These are phyloP conservation scores for Psilopsiagon aurifrons DNA, from an alignment of 2,113 vertebrate species.

Conservation along the genomic window DNA sequence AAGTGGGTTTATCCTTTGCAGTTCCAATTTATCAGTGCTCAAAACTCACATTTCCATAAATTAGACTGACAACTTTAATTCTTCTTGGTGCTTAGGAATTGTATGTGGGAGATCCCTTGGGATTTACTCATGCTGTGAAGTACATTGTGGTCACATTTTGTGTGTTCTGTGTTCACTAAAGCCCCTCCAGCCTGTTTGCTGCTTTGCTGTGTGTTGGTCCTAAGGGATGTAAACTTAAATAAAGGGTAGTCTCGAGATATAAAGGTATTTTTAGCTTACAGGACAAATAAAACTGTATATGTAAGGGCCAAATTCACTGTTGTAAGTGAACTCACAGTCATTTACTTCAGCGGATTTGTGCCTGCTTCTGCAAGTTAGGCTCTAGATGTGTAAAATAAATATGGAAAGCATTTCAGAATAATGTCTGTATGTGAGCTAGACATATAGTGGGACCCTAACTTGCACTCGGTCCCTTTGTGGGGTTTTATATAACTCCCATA, in stretches of 20 bases:
- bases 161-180: conserved; percentile 67
- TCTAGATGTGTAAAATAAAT: background rate
- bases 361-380: background rate
- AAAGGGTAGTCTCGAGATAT: conserved; percentile 64
- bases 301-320: conserved; percentile 31
- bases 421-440: background rate
- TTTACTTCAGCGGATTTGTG: conserved; percentile 15
- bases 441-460: background rate
- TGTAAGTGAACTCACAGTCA: background rate
- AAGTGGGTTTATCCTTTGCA: conserved; percentile 44
- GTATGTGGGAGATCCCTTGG: conserved; percentile 29
- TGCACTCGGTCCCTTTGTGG: background rate
- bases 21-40: conserved; percentile 24
- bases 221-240: conserved; percentile 70
- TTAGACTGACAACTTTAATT: conserved; percentile 55
- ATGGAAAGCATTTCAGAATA: background rate
- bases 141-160: conserved; percentile 69
- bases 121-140: conserved; percentile 63
- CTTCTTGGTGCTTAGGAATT: conserved; percentile 48
- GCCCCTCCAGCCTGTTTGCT: conserved; percentile 61
- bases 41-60: conserved; percentile 45
- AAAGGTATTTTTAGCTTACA: conserved; percentile 70
- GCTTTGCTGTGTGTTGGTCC: conserved; percentile 51
- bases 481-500: background rate
- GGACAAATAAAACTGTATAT: conserved; percentile 54